Conservation (phyloP, 2,888 invertebrate species). For the Proisotoma minuta region DNA sequence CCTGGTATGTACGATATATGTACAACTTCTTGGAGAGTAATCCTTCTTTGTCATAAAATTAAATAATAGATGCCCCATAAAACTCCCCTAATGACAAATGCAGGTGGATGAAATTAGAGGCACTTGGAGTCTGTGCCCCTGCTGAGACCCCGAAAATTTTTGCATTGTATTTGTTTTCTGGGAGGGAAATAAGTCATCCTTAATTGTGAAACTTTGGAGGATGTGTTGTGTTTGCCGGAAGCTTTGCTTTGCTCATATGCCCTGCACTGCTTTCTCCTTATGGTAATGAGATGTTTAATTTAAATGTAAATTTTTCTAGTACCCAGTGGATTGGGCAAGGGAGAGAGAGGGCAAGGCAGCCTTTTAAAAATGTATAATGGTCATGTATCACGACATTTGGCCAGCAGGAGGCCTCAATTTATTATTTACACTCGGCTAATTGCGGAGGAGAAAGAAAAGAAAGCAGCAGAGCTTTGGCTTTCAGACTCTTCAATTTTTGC, state of each 20-base stretch:
- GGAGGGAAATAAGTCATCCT: background rate
- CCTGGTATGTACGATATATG: too few relatives aligned
- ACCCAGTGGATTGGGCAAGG: background rate
- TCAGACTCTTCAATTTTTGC: background rate
- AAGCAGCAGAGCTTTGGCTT: background rate
- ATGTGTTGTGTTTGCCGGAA: background rate
- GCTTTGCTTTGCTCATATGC: background rate
- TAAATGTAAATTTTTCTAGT: background rate
- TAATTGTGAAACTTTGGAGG: background rate
- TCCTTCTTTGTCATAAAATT: conserved; percentile 29
- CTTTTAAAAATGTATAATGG: background rate
- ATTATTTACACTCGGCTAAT: background rate
- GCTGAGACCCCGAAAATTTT: background rate
- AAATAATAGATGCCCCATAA: conserved; percentile 38
- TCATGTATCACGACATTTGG: background rate
- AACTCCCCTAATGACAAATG: conserved; percentile 22
- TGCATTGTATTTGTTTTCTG: background rate
- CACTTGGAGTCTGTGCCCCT: background rate
- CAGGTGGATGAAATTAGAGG: conserved; percentile 4
- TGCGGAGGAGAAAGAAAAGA: background rate
- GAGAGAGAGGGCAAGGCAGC: background rate
- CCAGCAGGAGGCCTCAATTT: background rate
- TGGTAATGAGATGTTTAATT: conserved; percentile 5
- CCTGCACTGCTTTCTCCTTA: background rate
- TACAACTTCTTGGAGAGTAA: conserved; percentile 10